These are phyloP conservation scores for Drepana arcuata DNA, from an alignment of 1,140 invertebrate species.

Conservation along the genomic window DNA sequence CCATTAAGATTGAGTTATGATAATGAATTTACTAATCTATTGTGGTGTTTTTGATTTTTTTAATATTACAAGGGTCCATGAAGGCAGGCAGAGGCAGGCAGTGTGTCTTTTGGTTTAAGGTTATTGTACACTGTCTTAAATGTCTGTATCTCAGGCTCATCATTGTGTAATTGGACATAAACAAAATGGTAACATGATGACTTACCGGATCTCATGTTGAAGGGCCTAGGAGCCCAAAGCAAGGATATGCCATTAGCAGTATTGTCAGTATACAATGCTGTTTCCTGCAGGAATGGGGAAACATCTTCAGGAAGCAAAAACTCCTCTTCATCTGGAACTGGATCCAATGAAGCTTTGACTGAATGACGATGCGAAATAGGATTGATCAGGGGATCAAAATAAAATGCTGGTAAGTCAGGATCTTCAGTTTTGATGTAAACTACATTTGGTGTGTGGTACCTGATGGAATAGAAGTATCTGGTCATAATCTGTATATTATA, in stretches of 20 bases:
- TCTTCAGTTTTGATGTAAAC: constrained; percentile 99
- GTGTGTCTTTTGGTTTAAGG: too few relatives aligned
- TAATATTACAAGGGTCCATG: too few relatives aligned
- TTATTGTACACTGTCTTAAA: too few relatives aligned
- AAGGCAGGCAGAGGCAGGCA: too few relatives aligned
- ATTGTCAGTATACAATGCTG: constrained; percentile 97
- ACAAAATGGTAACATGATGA: constrained; percentile 4
- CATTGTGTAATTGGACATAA: too few relatives aligned
- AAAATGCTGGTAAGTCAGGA: constrained; percentile 99
- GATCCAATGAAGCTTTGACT: constrained; percentile 87
- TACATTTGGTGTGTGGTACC: constrained; percentile 99
- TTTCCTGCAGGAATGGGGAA: constrained; percentile 94
- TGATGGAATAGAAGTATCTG: too few relatives aligned
- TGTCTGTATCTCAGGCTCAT: too few relatives aligned
- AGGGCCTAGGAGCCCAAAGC: constrained; percentile 98
- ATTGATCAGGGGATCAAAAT: constrained; percentile 99
- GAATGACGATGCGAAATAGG: constrained; percentile 97
- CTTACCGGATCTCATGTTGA: constrained; percentile 92
- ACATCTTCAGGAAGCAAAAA: constrained; percentile 93
- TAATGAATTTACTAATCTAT: too few relatives aligned
- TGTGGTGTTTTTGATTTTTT: too few relatives aligned
- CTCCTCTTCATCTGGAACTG: constrained; percentile 93
- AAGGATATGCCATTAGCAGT: constrained; percentile 99
- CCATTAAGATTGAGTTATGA: too few relatives aligned
- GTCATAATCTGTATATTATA: too few relatives aligned